Evolutionary conservation across 2,888 invertebrate genomes (phyloP), one percentile per base, ranked within the genome.

Genomic region (Callinectes sapidus): DNA sequence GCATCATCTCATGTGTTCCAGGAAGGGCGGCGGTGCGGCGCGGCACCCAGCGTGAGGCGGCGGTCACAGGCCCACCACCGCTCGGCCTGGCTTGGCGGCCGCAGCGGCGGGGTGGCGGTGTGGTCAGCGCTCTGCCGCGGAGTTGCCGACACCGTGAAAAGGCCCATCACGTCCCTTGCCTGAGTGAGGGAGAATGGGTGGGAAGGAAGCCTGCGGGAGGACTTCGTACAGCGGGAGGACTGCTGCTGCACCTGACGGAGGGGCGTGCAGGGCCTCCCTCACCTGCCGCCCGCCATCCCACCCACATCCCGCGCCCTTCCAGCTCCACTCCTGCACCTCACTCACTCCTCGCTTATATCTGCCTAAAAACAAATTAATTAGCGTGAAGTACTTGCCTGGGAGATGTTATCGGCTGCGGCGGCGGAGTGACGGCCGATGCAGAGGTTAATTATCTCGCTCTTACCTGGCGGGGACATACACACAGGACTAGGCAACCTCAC

Each of bases 291-390:
- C 14, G 54, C 5, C 13, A 2, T 85, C 23, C 16, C 16, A 1
- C 14, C 77, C 14, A 3, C 55, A 13, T 0, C 23, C 54, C 5
- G 23, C 23, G 61, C 18, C 54, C 61, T 23, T 48, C 23, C 71
- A n/a, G n/a, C 32, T 10, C 54, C 13, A 81, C 71, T 77, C n/a
- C 71, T 86, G 48, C 32, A 42, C 42, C 42, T 18, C 54, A 14
- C 66, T 87, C 87, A 42, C 32, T 32, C 48, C 88, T 48, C 71
- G 42, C 66, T 87, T 77, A 86, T 90, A 90, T 87, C 48, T 42
- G 66, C 61, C 66, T 61, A 92, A 85, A 61, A 86, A 66, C 66
- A 92, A 81, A 90, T 92, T 90, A 87, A 90, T 90, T 92, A 92
- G 90, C 87, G 90, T 71, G 54, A 71, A 32, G 35, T 35, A 81